These are phyloP conservation scores for Blennius ocellaris DNA, from an alignment of 2,113 vertebrate species.

Conservation along the genomic window DNA sequence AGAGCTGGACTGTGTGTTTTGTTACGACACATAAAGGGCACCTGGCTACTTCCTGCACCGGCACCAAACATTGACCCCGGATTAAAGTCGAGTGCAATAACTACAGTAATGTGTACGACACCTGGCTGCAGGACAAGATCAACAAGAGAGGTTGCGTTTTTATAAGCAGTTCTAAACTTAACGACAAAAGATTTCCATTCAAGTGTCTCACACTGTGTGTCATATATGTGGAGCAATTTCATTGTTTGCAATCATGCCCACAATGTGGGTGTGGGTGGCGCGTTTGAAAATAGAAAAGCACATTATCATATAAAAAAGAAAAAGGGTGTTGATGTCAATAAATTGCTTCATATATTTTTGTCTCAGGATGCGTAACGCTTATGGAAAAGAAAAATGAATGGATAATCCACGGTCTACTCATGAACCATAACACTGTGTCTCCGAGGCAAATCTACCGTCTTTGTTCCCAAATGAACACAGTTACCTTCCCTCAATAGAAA, in stretches of 20 bases:
- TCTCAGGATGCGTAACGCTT: too few species aligned
- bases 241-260: neutral
- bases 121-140: neutral
- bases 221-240: neutral
- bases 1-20: neutral
- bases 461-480: slow-evolving; percentile 25
- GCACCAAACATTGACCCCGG: neutral
- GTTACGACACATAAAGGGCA: neutral
- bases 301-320: too few species aligned
- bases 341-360: too few species aligned
- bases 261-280: neutral
- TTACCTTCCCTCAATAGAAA: slow-evolving; percentile 23
- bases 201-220: too few species aligned
- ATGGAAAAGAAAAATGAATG: too few species aligned
- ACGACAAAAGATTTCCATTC: too few species aligned
- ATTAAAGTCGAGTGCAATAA: neutral
- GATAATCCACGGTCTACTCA: slow-evolving; percentile 1
- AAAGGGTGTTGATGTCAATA: too few species aligned
- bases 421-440: neutral
- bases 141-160: neutral
- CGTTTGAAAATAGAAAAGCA: too few species aligned
- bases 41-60: neutral
- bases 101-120: neutral
- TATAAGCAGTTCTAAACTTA: too few species aligned
- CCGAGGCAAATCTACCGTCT: slow-evolving; percentile 3